Base-by-base conservation (phyloP, 2,888 invertebrate species). In the Lepidochrysops patricia region DNA sequence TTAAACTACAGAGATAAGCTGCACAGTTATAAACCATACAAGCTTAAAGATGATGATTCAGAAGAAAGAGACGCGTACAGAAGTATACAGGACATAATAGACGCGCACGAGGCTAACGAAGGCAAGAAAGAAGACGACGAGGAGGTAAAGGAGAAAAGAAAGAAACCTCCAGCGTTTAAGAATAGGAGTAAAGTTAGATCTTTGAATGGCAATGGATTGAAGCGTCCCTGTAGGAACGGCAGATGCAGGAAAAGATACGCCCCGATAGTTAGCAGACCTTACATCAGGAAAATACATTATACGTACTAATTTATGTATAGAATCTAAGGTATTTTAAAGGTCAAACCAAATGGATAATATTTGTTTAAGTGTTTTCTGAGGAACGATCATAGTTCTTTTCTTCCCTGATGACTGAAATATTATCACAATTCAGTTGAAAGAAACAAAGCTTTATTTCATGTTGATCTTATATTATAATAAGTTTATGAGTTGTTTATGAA, bases 31-130 rank as follows among this genome's bases (percentile, higher is more conserved):
- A 77, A 75, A 56, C 80, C 79, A 26, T 79, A 71, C 43, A 67
- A 68, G 1, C 63, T 65, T 0, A 72, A 76, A 79, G 75, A 79
- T 2, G 63, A 62, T 9, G 67, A 70, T 23, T 65, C 65, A 13
- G 70, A 72, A 43, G 70, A 61, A 23, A 66, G 61, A 19, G 69
- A 72, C 23, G 75, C 76, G 0, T 84, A 80, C 57, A 81, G 76
- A 61, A 81, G 78, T 60, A 82, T 84, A 7, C 85, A 84, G 61
- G 84, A 85, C 12, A 86, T 86, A 52, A 63, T 86, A 25, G 82
- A 84, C 7, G 83, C 85, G 0, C 84, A 87, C 52, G 83, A 85
- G 71, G 77, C 75, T 0, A 84, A 83, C 58, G 73, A 76, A 66
- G 68, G 64, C 0, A 64, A 58, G 12, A 65, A 64, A 9, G 71